These are phyloP conservation scores for Liasis olivaceus DNA, from an alignment of 2,797 vertebrate species.

Conservation along the genomic window DNA sequence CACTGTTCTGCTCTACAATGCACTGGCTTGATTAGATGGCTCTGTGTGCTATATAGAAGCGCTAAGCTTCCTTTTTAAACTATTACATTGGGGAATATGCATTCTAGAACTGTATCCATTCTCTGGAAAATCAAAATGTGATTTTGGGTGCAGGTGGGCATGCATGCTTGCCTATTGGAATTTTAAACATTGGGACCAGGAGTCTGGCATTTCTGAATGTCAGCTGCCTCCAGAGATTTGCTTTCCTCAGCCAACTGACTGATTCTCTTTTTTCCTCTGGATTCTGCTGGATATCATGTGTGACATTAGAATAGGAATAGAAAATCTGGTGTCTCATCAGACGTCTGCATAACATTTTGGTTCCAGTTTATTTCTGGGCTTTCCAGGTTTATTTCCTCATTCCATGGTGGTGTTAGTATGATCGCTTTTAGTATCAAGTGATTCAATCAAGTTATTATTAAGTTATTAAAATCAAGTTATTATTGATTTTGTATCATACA, in stretches of 20 bases:
- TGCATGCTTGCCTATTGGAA: neutral
- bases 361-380: neutral
- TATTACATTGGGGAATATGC: neutral
- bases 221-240: neutral
- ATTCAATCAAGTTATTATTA: neutral
- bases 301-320: neutral
- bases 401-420: neutral
- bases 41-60: neutral
- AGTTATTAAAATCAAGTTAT: neutral
- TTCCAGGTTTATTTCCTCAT: too few species aligned
- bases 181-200: neutral
- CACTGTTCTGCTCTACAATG: neutral
- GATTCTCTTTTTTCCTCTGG: neutral
- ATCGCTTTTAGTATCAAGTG: neutral
- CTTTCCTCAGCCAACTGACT: neutral
- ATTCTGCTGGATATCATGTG: neutral
- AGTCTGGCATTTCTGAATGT: neutral
- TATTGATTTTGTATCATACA: neutral
- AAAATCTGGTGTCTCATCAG: neutral
- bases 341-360: neutral
- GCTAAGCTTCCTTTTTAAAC: neutral
- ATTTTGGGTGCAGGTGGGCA: neutral
- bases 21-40: neutral
- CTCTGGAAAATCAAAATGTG: neutral
- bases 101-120: neutral